These are phyloP conservation scores for Lycaena phlaeas DNA, from an alignment of 2,888 invertebrate species.

Conservation along the genomic window DNA sequence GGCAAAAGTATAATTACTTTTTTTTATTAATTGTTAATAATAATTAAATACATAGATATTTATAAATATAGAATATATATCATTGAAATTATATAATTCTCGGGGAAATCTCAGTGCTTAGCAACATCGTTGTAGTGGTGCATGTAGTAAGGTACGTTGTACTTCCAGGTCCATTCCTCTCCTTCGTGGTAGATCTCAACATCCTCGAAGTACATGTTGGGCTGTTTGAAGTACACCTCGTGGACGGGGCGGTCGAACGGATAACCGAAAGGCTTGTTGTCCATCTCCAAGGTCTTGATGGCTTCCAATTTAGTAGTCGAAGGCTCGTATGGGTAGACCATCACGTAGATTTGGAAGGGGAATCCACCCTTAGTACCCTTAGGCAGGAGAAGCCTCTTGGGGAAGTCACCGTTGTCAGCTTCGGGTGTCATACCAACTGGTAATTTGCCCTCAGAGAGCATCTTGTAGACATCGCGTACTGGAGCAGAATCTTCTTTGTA, in stretches of 20 bases:
- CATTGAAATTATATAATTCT: background rate
- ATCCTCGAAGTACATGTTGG: constrained; percentile 76
- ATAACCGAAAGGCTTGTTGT: constrained; percentile 70
- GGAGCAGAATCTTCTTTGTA: constrained; percentile 76
- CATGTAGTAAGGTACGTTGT: constrained; percentile 32
- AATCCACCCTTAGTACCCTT: constrained; percentile 79
- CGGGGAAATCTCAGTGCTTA: constrained; percentile 25
- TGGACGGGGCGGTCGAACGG: constrained; percentile 71
- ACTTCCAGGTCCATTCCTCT: constrained; percentile 37
- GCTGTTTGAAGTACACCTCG: constrained; percentile 57
- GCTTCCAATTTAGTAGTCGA: constrained; percentile 39
- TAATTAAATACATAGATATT: background rate
- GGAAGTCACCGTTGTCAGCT: constrained; percentile 69
- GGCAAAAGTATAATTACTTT: background rate
- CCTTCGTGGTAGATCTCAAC: constrained; percentile 68
- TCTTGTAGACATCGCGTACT: constrained; percentile 71
- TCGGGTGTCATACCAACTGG: constrained; percentile 65
- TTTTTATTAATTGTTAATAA: background rate
- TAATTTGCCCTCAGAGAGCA: constrained; percentile 66
- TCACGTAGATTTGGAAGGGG: constrained; percentile 76
- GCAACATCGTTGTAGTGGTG: constrained; percentile 28
- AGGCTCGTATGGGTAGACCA: constrained; percentile 67
- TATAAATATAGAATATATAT: background rate
- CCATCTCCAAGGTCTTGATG: constrained; percentile 39
- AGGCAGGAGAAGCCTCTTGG: constrained; percentile 79